Percentiles rank a stretch among this genome's conserved stretches.
Conservation (phyloP, 2,797 vertebrate genomes). For the Clamator glandarius region DNA sequence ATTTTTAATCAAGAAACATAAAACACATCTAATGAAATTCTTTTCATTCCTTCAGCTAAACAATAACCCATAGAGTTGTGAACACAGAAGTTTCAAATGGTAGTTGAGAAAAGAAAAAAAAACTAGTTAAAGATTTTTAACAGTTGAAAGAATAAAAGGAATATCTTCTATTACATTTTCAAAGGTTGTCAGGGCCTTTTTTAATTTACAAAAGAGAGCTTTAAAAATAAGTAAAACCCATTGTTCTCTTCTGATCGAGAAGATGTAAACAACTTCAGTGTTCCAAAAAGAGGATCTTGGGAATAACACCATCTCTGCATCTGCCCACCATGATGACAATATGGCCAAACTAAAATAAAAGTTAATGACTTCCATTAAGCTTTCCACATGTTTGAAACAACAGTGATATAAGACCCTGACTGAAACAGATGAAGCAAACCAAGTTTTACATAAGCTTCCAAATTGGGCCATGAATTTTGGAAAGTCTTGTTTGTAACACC, state of each 20-base stretch:
- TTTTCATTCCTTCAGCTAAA: constrained; percentile 61
- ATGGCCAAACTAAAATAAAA: constrained; percentile 77
- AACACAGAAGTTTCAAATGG: constrained; percentile 40
- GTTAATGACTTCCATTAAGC: constrained; percentile 76
- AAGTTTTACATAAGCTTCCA: constrained; percentile 71
- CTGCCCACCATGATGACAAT: constrained; percentile 72
- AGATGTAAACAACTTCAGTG: constrained; percentile 68
- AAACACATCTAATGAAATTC: constrained; percentile 72
- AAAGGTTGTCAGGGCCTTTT: constrained; percentile 53
- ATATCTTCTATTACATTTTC: constrained; percentile 49
- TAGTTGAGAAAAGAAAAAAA: constrained; percentile 23
- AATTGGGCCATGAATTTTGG: constrained; percentile 62
- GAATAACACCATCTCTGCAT: constrained; percentile 69
- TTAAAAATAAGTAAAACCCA: constrained; percentile 63
- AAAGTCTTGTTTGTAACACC: constrained; percentile 31
- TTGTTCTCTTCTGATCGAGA: constrained; percentile 69
- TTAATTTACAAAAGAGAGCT: constrained; percentile 40
- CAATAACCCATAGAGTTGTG: constrained; percentile 44
- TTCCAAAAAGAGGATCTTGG: constrained; percentile 70
- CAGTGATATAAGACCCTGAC: constrained; percentile 67
- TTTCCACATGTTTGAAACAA: constrained; percentile 73
- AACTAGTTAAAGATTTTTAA: constrained; percentile 50
- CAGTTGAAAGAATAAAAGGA: constrained; percentile 55
- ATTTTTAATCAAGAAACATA: constrained; percentile 72
- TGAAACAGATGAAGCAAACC: constrained; percentile 68